Base-by-base conservation (phyloP, 2,797 vertebrate genomes). In the Cossypha dichroa region DNA sequence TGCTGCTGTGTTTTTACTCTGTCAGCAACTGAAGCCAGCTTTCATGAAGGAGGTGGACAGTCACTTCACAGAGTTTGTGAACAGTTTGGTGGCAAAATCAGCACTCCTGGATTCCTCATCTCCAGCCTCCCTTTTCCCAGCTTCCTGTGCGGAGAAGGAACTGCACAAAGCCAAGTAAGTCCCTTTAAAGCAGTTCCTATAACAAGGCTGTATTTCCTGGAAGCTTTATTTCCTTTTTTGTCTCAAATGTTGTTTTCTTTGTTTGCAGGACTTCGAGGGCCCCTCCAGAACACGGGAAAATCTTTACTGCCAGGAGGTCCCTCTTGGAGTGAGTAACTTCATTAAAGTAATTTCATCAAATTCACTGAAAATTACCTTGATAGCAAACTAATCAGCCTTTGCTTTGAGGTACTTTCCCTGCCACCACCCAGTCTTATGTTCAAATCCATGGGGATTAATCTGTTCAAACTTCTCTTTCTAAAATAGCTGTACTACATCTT, bases 31-130 rank as follows among this genome's bases (percentile, higher is more conserved):
- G 96, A 99, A 99, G 97, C 98, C 96, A 55, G 98, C 98, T 93
- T 98, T 99, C 97, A 98, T 99, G 98, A 98, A 98, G 91, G 99
- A 99, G 94, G 98, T 99, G 63, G 98, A 99, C 94, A 98, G 96
- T 93, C 99, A 99, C 90, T 98, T 99, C 93, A 98, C 97, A 74
- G 98, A 99, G 87, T 99, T 99, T 94, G 98, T 99, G 96, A 99
- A 99, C 96, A 98, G 97, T 95, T 98, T 99, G 52, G 98, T 99
- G 31, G 99, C 99, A 73, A 99, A 99, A 94, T 98, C 99, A 0
- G 94, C 98, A 5, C 96, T 97, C 31, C 91, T 99, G 92, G 99
- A 99, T 78, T 97, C 98, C 29, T 97, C 98, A 4, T 96, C 98
- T 18, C 81, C 98, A 54, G 60, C 98, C 7, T 95, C 98, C 7